phyloP scores from a whole-genome alignment of 1,140 invertebrate species.

The Halyomorpha halys region DNA sequence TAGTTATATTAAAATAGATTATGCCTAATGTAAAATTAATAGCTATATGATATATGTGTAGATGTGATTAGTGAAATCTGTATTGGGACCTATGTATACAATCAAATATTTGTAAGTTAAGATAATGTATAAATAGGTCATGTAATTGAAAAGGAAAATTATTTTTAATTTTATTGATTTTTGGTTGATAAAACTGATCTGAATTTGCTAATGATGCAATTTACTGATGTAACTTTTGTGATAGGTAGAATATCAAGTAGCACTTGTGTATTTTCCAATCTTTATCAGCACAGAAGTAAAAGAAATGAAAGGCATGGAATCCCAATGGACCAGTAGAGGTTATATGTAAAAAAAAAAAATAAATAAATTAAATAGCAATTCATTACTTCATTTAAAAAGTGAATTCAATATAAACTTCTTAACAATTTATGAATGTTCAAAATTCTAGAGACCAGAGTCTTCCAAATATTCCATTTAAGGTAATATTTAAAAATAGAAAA shows the following conservation, averaged over 20 bases:
- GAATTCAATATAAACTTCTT: no score
- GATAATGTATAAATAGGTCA: constrained; percentile 4
- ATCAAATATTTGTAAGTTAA: constrained; percentile 23
- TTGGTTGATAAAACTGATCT: background rate
- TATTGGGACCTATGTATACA: constrained; percentile 21
- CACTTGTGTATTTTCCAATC: background rate
- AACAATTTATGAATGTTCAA: no score
- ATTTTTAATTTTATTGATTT: no score
- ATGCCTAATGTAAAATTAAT: constrained; percentile 9
- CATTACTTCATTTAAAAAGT: no score
- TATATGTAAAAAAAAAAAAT: background rate
- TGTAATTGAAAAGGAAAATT: no score
- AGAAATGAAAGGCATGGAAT: background rate
- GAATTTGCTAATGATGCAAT: constrained; percentile 1
- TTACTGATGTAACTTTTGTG: constrained; percentile 8
- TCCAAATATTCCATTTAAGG: no score
- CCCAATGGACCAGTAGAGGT: constrained; percentile 2
- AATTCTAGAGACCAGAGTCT: no score
- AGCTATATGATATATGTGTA: constrained; percentile 16
- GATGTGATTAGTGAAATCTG: constrained; percentile 21
- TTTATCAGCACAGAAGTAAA: no score
- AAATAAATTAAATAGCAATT: no score
- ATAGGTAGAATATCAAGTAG: constrained; percentile 8
- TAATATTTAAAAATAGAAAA: no score
- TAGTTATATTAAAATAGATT: constrained; percentile 15